Percentiles rank a stretch among this genome's conserved stretches.
phyloP scores from a whole-genome alignment of 2,113 vertebrate species.

The Epinephelus cyanopodus region DNA sequence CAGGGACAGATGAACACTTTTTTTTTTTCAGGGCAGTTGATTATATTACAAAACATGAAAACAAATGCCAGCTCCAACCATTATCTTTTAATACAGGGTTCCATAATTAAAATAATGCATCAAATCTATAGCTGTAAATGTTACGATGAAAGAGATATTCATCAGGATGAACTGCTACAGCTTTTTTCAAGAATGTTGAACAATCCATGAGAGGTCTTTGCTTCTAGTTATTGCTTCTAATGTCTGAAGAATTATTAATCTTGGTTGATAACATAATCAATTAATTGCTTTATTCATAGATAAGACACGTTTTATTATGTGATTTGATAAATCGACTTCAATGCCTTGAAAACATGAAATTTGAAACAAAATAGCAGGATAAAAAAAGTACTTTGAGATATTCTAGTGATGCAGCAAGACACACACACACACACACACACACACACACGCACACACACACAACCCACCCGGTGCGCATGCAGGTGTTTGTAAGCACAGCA shows the following conservation, averaged over 20 bases:
- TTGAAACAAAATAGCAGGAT: not conserved
- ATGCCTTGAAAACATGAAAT: not conserved
- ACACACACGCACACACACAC: constrained; percentile 1
- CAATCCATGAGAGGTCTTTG: no score
- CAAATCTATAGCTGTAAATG: no score
- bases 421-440: constrained; percentile 22
- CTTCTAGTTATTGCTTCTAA: no score
- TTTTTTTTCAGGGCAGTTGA: not conserved
- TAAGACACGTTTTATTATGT: not conserved
- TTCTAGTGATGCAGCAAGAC: constrained; percentile 4
- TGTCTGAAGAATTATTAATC: not conserved
- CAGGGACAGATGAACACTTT: not conserved
- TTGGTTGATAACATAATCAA: not conserved
- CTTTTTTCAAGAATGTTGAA: no score
- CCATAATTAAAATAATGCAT: not conserved
- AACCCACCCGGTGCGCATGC: constrained; percentile 67
- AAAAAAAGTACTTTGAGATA: constrained; percentile 10
- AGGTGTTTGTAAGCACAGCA: constrained; percentile 80
- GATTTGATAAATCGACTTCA: not conserved
- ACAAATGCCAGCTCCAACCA: not conserved
- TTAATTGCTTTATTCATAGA: not conserved
- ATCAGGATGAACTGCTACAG: not conserved
- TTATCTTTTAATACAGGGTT: not conserved
- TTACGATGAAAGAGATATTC: not conserved
- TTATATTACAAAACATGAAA: not conserved